phyloP scores from a whole-genome alignment of 2,888 invertebrate species.

The Abrostola triplasia region DNA sequence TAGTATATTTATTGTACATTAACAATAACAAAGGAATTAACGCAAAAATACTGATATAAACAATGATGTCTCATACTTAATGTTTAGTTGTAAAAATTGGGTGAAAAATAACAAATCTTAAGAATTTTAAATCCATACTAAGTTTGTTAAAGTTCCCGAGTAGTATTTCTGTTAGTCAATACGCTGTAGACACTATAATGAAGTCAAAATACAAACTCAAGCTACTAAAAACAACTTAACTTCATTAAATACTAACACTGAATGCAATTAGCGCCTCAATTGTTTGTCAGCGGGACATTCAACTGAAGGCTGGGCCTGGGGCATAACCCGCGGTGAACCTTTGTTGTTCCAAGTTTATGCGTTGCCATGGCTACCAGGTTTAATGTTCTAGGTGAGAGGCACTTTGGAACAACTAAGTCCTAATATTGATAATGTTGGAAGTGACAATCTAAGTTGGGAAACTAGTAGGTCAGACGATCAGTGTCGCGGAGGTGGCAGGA shows the following conservation, averaged over 20 bases:
- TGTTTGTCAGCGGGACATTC: neutral
- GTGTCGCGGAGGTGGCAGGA: neutral
- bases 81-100: too few relatives aligned
- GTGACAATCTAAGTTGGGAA: conserved; percentile 30
- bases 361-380: neutral
- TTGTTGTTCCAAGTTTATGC: neutral
- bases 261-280: neutral
- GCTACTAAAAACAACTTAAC: neutral
- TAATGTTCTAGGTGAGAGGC: neutral
- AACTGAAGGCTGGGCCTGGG: neutral
- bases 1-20: too few relatives aligned
- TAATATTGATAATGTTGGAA: conserved; percentile 19
- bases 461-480: neutral
- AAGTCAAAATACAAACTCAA: too few relatives aligned
- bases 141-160: too few relatives aligned
- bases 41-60: too few relatives aligned
- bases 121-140: too few relatives aligned
- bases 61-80: too few relatives aligned
- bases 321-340: neutral
- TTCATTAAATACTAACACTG: neutral
- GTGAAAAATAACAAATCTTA: too few relatives aligned
- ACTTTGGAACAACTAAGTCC: conserved; percentile 11
- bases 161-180: too few relatives aligned
- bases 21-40: too few relatives aligned
- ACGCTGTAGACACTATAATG: too few relatives aligned